Conservation (phyloP, 2,888 invertebrate species). For the Linnaemya vulpina region DNA sequence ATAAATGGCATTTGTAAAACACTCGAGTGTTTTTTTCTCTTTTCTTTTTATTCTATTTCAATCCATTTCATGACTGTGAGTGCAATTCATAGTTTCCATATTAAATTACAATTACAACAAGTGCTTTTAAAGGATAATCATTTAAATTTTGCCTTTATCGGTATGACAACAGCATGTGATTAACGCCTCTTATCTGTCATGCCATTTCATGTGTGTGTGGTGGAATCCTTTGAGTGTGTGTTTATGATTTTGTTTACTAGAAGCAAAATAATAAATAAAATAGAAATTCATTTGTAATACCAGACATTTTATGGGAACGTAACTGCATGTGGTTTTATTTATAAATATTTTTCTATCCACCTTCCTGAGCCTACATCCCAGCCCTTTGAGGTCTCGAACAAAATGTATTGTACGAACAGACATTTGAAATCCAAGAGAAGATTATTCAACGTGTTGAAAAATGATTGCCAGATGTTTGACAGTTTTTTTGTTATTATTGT, state of each 20-base stretch:
- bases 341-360: constrained; percentile 17
- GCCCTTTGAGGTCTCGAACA: neutral
- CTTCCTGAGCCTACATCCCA: constrained; percentile 3
- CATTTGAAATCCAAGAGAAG: neutral
- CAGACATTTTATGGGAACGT: constrained; percentile 1
- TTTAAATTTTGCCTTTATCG: constrained; percentile 45
- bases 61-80: constrained; percentile 19
- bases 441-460: constrained; percentile 56
- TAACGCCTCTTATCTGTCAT: constrained; percentile 66
- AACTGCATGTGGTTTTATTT: constrained; percentile 4
- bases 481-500: neutral
- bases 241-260: constrained; percentile 1
- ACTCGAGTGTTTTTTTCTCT: constrained; percentile 34
- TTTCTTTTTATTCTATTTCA: too few relatives aligned
- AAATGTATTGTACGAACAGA: neutral
- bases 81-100: constrained; percentile 56
- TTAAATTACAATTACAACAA: constrained; percentile 66
- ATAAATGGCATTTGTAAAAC: constrained; percentile 27
- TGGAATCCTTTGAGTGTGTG: constrained; percentile 1
- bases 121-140: constrained; percentile 56
- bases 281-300: constrained; percentile 25
- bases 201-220: neutral
- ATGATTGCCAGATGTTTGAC: constrained; percentile 60
- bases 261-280: neutral
- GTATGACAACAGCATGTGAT: constrained; percentile 60